Evolutionary conservation across 2,888 invertebrate species (phyloP).

Genomic region (Syrphus vitripennis): DNA sequence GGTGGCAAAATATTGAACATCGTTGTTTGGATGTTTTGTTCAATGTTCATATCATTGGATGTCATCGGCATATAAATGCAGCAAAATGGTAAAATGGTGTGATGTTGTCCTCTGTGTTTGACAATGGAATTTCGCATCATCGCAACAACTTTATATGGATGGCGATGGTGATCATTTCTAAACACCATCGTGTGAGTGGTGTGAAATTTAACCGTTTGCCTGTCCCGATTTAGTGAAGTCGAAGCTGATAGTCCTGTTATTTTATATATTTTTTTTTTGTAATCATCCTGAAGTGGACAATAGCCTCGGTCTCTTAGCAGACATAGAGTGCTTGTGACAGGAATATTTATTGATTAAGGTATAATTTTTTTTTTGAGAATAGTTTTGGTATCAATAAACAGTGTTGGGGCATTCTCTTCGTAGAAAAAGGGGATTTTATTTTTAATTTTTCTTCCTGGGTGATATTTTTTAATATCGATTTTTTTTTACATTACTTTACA

Average conservation of each 20-base stretch:
- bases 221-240: neutral
- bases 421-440: too few relatives aligned
- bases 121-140: slow-evolving; percentile 5
- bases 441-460: neutral
- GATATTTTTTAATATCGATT: neutral
- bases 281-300: neutral
- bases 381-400: neutral
- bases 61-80: slow-evolving; percentile 38
- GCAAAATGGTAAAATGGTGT: neutral
- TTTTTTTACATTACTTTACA: neutral
- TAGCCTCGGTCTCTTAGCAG: neutral
- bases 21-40: slow-evolving; percentile 2
- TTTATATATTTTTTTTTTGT: neutral
- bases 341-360: slow-evolving; percentile 34
- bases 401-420: neutral
- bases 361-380: neutral
- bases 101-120: neutral
- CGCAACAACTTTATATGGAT: neutral
- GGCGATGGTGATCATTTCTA: slow-evolving; percentile 5
- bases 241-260: neutral
- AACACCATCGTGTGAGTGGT: neutral
- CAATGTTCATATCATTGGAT: slow-evolving; percentile 19
- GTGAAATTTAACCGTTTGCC: slow-evolving; percentile 15
- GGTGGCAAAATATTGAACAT: slow-evolving; percentile 28
- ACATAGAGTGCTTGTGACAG: slow-evolving; percentile 15